Conservation (phyloP, 2,888 invertebrate species). For the Gonocerus acuteangulatus region DNA sequence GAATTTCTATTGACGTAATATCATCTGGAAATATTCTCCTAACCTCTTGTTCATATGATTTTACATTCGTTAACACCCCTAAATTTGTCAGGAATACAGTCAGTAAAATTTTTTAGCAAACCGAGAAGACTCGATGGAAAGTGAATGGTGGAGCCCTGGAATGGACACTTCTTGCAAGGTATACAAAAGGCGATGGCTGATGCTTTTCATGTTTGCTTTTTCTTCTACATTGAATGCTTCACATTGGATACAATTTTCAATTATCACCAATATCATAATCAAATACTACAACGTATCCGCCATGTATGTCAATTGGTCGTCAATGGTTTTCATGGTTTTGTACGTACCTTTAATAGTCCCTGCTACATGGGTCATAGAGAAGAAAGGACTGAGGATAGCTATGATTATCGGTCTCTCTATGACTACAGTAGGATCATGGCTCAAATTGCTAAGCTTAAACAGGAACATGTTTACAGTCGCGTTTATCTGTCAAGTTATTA, state of each 20-base stretch:
- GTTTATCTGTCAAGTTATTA: constrained; percentile 53
- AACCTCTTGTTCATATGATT: no score
- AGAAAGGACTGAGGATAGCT: constrained; percentile 46
- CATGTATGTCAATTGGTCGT: constrained; percentile 51
- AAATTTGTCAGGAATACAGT: no score
- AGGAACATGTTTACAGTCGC: constrained; percentile 55
- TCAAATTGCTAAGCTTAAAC: constrained; percentile 53
- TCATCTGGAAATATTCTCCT: no score
- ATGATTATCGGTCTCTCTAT: constrained; percentile 49
- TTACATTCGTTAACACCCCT: no score
- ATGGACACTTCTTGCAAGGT: no score
- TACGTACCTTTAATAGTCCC: constrained; percentile 57
- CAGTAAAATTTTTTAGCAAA: no score
- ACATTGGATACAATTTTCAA: constrained; percentile 54
- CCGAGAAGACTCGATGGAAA: no score
- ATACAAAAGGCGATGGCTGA: constrained; percentile 45
- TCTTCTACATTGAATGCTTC: constrained; percentile 50
- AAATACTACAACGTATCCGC: constrained; percentile 42
- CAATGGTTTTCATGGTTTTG: constrained; percentile 54
- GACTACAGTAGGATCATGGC: constrained; percentile 54
- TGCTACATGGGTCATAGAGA: constrained; percentile 41
- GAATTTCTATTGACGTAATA: no score
- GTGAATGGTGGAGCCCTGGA: no score
- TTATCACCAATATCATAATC: constrained; percentile 47
- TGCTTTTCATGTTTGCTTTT: constrained; percentile 48